These are phyloP conservation scores for Drosophila saltans DNA, from an alignment of 1,140 invertebrate genomes.

Conservation along the genomic window DNA sequence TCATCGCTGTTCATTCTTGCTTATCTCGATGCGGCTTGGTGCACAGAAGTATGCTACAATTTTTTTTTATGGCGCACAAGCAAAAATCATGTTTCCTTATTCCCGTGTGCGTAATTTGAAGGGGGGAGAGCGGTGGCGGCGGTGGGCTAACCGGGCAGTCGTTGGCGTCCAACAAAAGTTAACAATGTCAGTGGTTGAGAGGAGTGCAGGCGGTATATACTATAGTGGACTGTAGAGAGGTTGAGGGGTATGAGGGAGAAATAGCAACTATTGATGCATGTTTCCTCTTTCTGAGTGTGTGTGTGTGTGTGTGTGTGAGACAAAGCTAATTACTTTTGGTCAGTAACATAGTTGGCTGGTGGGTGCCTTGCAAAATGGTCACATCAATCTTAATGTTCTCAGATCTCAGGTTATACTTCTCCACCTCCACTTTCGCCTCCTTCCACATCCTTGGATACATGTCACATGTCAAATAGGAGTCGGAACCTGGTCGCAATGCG, in stretches of 20 bases:
- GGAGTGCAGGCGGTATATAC: not conserved
- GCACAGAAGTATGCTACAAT: conserved; percentile 76
- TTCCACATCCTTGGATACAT: conserved; percentile 11
- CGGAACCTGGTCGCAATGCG: conserved; percentile 56
- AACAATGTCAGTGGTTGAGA: conserved; percentile 36
- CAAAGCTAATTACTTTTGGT: conserved; percentile 72
- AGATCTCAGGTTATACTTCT: conserved; percentile 61
- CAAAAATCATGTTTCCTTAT: conserved; percentile 81
- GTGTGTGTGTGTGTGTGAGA: conserved; percentile 16
- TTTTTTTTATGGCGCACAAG: conserved; percentile 75
- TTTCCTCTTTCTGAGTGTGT: not conserved
- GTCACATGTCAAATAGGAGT: conserved; percentile 62
- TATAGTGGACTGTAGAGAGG: not conserved
- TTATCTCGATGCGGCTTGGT: conserved; percentile 52
- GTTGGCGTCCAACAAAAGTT: conserved; percentile 45
- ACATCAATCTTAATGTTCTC: conserved; percentile 74
- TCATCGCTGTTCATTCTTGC: conserved; percentile 19
- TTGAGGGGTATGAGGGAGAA: not conserved
- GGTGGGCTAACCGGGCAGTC: not conserved
- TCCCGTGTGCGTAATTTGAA: conserved; percentile 79
- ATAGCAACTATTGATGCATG: conserved; percentile 68
- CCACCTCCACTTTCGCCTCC: not conserved
- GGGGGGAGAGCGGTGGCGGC: conserved; percentile 26
- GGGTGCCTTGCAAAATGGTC: conserved; percentile 54
- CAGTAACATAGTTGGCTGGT: conserved; percentile 40